Evolutionary conservation across 2,888 invertebrate species (phyloP), one percentile per base, ranked within the genome.

Genomic region (Morpho deidamia): DNA sequence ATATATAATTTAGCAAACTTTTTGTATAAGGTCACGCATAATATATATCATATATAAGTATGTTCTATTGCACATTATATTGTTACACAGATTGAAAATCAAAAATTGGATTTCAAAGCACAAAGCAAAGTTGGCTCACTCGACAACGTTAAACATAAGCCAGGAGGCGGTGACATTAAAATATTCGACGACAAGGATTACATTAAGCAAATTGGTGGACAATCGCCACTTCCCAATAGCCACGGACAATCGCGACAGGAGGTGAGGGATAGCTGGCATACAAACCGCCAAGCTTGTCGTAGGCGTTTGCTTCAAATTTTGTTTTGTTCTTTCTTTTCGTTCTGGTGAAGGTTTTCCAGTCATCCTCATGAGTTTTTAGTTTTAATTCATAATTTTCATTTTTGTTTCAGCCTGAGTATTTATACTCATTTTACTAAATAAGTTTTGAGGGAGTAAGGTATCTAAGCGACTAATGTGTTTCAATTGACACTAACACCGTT

Each of bases 141-240:
- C 91, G 96, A 97, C 84, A 97, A 97, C 87, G 93, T 97, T 68
- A 95, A 94, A 81, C 95, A 98, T 91, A 95, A 92, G 90, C 97
- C 98, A 55, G 96, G 97, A 68, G 98, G 98, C 60, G 98, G 98
- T 45, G 96, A 97, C 67, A 95, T 96, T 88, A 97, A 97, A 91
- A 97, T 97, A 75, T 97, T 96, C 83, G 96, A 97, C 79, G 97
- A 97, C 87, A 96, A 95, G 90, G 95, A 95, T 62, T 97, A 97
- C 91, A 92, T 96, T 81, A 95, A 95, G 89, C 96, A 96, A 90
- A 91, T 91, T 77, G 91, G 70, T 55, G 88, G 83, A 14, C 77
- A 76, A 51, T 84, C 89, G 12, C 83, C 89, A 55, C 69, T 81
- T 53, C 85, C 85, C 11, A 77, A 77, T 63, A 82, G 81, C 61